Conservation (phyloP, 2,113 vertebrate species). For the Pan paniscus region DNA sequence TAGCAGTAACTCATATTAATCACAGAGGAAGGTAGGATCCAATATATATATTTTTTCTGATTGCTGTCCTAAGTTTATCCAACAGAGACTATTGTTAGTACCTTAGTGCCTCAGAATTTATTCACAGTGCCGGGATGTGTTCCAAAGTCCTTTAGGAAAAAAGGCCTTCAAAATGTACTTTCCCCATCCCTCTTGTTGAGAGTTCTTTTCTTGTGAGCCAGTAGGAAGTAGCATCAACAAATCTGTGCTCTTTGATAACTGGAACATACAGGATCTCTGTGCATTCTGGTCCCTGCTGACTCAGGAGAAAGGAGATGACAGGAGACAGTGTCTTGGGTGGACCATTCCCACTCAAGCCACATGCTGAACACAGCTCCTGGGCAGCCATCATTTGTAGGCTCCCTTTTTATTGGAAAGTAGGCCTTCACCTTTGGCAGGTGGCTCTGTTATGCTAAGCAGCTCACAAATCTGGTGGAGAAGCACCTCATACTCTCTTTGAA, state of each 20-base stretch:
- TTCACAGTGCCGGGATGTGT: conserved; percentile 19
- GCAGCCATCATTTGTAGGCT: neutral
- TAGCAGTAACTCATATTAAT: neutral
- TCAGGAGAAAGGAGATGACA: conserved; percentile 58
- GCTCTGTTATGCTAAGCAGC: conserved; percentile 26
- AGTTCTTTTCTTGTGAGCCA: conserved; percentile 66
- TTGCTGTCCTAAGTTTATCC: conserved; percentile 22
- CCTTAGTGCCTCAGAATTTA: conserved; percentile 16
- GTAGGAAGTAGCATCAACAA: conserved; percentile 44
- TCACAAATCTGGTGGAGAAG: conserved; percentile 10
- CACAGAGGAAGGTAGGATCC: neutral
- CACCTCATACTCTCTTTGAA: conserved; percentile 37
- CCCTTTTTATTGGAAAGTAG: conserved; percentile 60
- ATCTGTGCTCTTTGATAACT: conserved; percentile 41
- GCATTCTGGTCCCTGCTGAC: conserved; percentile 62
- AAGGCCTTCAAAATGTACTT: conserved; percentile 57
- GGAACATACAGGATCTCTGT: conserved; percentile 4
- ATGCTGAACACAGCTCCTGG: conserved; percentile 38
- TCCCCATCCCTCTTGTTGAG: conserved; percentile 17
- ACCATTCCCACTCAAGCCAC: neutral
- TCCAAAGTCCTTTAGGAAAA: conserved; percentile 58
- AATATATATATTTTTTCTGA: neutral
- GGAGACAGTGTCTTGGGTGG: conserved; percentile 35
- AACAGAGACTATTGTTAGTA: conserved; percentile 8
- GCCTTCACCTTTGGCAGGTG: conserved; percentile 53